Evolutionary conservation across 2,113 vertebrate species (phyloP), one percentile per base, ranked within the genome.

Genomic region (Hymenochirus boettgeri): DNA sequence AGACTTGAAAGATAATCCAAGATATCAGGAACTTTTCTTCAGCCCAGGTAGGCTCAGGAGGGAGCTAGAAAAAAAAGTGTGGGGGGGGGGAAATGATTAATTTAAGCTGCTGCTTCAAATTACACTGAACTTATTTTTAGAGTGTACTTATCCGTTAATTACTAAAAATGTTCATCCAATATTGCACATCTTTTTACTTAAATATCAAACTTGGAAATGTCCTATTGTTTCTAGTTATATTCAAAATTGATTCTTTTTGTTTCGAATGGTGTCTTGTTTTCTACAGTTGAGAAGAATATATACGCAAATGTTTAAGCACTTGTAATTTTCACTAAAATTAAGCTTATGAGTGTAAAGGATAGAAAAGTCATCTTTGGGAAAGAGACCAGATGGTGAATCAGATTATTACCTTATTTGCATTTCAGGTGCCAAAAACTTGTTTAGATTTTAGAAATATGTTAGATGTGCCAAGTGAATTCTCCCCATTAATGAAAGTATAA

Each of bases 391-490:
- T 69, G 65, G 65, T 53, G 65, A 42, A 26, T 69, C 35, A 59
- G 33, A 69, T 51, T 15, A 45, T 45, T 60, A 29, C 9, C 45
- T 37, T 19, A 69, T 69, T 69, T 69, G 48, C 65, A 69, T 69
- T 23, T 19, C 57, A 45, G 51, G 57, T 58, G 33, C 35, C 50
- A 69, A 48, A 69, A 60, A 60, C 56, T 53, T 69, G 65, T 69
- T 69, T 60, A 59, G 60, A 45, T 60, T 69, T 47, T 60, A 60
- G 47, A 69, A 60, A 69, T 69, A 69, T 67, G 45, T 67, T 58
- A 27, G 6, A 1, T 50, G 35, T 35, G 62, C 62, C 39, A 48
- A 57, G 26, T 15, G 12, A 55, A 25, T 57, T n/a, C 35, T 57
- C 53, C 56, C 45, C 33, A 65, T 57, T 23, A 57, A 56, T 65